These are phyloP conservation scores for Philaethria dido DNA, from an alignment of 2,888 invertebrate species.

Conservation along the genomic window DNA sequence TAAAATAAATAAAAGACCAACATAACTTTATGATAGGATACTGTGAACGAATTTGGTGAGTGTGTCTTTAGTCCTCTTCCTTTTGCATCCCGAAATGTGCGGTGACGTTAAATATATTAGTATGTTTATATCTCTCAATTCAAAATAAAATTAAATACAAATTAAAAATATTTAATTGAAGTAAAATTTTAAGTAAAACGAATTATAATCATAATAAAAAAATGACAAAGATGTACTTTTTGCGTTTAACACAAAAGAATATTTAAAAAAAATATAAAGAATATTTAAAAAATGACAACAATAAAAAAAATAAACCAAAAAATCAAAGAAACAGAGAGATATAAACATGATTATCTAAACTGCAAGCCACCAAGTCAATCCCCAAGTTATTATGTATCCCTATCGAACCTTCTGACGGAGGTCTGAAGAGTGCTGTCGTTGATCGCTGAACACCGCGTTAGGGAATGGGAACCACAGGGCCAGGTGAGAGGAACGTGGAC, in stretches of 20 bases:
- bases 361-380: slow-evolving; percentile 43
- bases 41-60: slow-evolving; percentile 39
- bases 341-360: slow-evolving; percentile 38
- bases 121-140: slow-evolving; percentile 42
- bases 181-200: neutral
- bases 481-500: slow-evolving; percentile 82
- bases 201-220: too few relatives aligned
- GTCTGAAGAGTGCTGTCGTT: slow-evolving; percentile 76
- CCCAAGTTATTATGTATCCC: slow-evolving; percentile 42
- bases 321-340: slow-evolving; percentile 27
- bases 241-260: neutral
- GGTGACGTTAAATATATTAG: slow-evolving; percentile 42
- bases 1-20: slow-evolving; percentile 37
- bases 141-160: neutral
- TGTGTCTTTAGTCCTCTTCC: slow-evolving; percentile 44
- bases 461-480: slow-evolving; percentile 85
- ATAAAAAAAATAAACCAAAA: neutral
- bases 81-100: slow-evolving; percentile 46
- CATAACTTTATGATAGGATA: slow-evolving; percentile 35
- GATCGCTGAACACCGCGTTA: slow-evolving; percentile 83
- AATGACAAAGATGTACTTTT: neutral
- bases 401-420: slow-evolving; percentile 78
- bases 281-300: too few relatives aligned
- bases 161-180: neutral
- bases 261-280: too few relatives aligned